Evolutionary conservation across 2,797 vertebrate species (phyloP), one percentile per base, ranked within the genome.

Genomic region (Gobio occitaniae): DNA sequence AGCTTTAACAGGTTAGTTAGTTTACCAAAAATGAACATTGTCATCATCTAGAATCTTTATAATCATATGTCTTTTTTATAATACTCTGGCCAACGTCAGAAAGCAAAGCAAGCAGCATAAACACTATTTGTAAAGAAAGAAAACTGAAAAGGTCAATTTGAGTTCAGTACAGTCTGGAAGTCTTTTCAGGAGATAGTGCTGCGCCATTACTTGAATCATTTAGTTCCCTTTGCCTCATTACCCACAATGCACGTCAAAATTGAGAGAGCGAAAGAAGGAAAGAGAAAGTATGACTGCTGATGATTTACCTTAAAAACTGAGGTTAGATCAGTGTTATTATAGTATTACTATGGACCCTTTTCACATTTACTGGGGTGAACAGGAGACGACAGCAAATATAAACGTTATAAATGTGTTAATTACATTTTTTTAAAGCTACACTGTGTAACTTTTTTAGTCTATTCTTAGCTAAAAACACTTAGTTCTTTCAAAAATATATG

Each of bases 121-220:
- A 32, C 47, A 16, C 12, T 52, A 29, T 56, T 66, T 29, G 32
- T 11, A 7, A 66, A 63, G 16, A 47, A 38, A 61, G 16, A 78
- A 21, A 80, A 48, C 2, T 25, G 25, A 50, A 41, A 70, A 70
- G 66, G 54, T 78, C 6, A 72, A 1, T 74, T 13, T 65, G n/a
- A 85, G 69, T 71, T 61, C 38, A 84, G 21, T n/a, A 52, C 32
- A 78, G 65, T 66, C 56, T 38, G 38, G 50, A 78, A 19, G 54
- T 75, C 47, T 77, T 69, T 65, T 59, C 25, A 59, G 71, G n/a
- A 80, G 56, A 77, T 5, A 19, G 61, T 69, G 29, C 70, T n/a
- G 71, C 71, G 52, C 56, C 70, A 82, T 82, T 87, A 86, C 75
- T 86, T 79, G 75, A 79, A 87, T 83, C 21, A 80, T 72, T 36